These are phyloP conservation scores for Arctopsyche grandis DNA, from an alignment of 1,140 invertebrate species.

Conservation along the genomic window DNA sequence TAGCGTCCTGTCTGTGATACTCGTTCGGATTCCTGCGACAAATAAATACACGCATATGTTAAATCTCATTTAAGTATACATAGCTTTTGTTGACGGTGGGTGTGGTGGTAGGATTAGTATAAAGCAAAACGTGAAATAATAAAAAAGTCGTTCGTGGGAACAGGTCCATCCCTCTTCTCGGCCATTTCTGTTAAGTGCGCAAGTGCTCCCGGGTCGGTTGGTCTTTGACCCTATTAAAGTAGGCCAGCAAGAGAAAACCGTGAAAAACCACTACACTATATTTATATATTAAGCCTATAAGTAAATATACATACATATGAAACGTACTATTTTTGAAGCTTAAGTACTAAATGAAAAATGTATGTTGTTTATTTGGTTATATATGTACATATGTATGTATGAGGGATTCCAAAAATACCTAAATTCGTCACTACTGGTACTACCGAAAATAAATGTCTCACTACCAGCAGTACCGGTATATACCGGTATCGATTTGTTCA, in stretches of 20 bases:
- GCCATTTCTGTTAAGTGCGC: constrained; percentile 35
- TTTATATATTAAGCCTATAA: constrained; percentile 21
- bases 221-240: constrained; percentile 40
- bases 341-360: too few species aligned
- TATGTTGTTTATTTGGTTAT: neutral
- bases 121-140: constrained; percentile 33
- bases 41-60: constrained; percentile 22
- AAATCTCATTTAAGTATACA: neutral
- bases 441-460: too few species aligned
- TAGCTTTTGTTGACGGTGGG: neutral
- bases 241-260: constrained; percentile 27
- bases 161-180: constrained; percentile 21
- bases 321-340: neutral
- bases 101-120: neutral
- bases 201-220: constrained; percentile 28
- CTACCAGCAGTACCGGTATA: too few species aligned
- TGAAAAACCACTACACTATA: constrained; percentile 1
- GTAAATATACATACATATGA: neutral
- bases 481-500: too few species aligned
- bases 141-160: constrained; percentile 30
- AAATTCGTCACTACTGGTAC: too few species aligned
- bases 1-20: constrained; percentile 77
- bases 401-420: too few species aligned
- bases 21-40: constrained; percentile 85
- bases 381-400: neutral